Evolutionary conservation across 2,113 vertebrate genomes (phyloP), one percentile per base, ranked within the genome.

Genomic region (Paedocypris sp.): DNA sequence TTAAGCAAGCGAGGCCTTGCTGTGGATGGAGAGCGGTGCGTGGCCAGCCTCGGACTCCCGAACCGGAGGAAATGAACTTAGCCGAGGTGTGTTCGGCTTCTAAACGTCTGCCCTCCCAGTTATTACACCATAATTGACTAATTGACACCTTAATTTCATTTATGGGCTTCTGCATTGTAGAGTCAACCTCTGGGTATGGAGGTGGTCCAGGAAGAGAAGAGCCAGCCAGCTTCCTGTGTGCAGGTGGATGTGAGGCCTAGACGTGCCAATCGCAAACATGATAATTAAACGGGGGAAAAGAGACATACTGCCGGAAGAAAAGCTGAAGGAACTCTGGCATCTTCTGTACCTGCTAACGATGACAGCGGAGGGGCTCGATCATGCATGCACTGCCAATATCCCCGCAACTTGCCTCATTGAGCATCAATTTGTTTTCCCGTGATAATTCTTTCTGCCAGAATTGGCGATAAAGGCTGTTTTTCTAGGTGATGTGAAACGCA

Each of bases 121-220:
- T 84, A 84, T 85, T 85, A 85, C 66, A 75, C 77, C 64, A 52
- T 87, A 86, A 86, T 88, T 86, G 83, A 85, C 83, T 86, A 88
- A 87, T 85, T 88, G 85, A 86, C 86, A 88, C 85, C 85, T 85
- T 87, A 85, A 86, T 88, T 87, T 88, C 83, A 86, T 88, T 88
- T 86, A 88, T 85, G 79, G 80, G 80, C 83, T 82, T 83, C 78
- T 84, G 86, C 77, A 72, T 82, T 85, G 79, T 81, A 77, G 78
- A 83, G 82, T 77, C 79, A 78, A 84, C 78, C 83, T 82, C 82
- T 82, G 81, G 79, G 81, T 80, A 80, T 77, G 77, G 78, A 79
- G 66, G 81, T 78, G 78, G 82, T 79, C 76, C 75, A 80, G 75
- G 73, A 76, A 70, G 68, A 81, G 83, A 83, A 68, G 71, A 69